phyloP scores from a whole-genome alignment of 1,140 invertebrate genomes.

The Microvelia longipes region DNA sequence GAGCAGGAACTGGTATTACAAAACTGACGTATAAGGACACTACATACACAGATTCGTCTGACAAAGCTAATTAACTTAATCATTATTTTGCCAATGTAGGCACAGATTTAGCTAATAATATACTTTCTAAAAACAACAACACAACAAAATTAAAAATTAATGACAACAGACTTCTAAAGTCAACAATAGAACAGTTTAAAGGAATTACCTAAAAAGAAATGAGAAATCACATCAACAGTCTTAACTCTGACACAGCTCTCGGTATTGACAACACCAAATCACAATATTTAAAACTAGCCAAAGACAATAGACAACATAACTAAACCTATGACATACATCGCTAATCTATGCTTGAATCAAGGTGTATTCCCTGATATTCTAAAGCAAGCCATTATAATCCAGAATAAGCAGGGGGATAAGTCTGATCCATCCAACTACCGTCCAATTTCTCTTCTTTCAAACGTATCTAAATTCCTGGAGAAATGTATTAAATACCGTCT shows the following conservation, averaged over 20 bases:
- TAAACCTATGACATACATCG: background rate
- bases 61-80: background rate
- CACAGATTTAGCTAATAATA: background rate
- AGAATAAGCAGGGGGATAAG: background rate
- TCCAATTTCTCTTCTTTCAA: background rate
- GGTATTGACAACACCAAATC: background rate
- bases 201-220: background rate
- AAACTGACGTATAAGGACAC: background rate
- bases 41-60: background rate
- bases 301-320: background rate
- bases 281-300: background rate
- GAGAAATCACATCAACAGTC: background rate
- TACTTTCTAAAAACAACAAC: background rate
- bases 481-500: background rate
- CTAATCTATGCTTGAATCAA: background rate
- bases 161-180: background rate
- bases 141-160: too few species aligned
- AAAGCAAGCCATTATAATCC: background rate
- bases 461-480: background rate
- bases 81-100: background rate
- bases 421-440: background rate
- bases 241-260: background rate
- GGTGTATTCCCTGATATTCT: background rate
- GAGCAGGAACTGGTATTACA: background rate
- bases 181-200: background rate